Evolutionary conservation across 1,140 invertebrate genomes (phyloP).

Genomic region (Homalodisca vitripennis): DNA sequence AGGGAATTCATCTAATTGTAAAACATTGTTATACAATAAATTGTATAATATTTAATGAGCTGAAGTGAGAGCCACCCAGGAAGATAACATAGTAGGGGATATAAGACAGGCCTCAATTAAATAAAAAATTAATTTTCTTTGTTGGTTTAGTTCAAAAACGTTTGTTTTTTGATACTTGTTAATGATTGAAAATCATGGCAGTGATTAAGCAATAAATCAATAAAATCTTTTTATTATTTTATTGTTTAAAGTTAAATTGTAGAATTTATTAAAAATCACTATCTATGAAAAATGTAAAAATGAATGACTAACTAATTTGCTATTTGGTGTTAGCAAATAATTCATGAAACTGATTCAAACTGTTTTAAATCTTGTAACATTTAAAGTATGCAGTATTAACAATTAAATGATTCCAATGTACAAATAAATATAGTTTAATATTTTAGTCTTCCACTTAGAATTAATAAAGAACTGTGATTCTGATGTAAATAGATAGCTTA

Average conservation of each 20-base stretch:
- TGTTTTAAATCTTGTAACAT: background rate
- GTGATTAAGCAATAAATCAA: too few species aligned
- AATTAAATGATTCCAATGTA: conserved; percentile 1
- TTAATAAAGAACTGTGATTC: conserved; percentile 28
- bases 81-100: background rate
- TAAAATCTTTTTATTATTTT: background rate
- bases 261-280: background rate
- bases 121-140: background rate
- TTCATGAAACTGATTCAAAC: background rate
- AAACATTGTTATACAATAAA: background rate
- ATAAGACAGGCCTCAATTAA: background rate
- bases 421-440: conserved; percentile 1
- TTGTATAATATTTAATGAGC: background rate
- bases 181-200: too few species aligned
- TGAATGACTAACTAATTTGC: background rate
- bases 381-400: background rate
- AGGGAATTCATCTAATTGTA: background rate
- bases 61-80: background rate
- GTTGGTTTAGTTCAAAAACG: background rate
- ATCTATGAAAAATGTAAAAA: background rate
- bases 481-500: background rate
- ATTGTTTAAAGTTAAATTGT: background rate
- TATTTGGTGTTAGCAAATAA: background rate
- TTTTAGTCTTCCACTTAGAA: conserved; percentile 26
- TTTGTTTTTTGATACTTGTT: too few species aligned